A percentile compares a stretch with the other conserved stretches of the same genome.
Evolutionary conservation across 2,888 invertebrate species (phyloP).

Genomic region (Cosmia pyralina): DNA sequence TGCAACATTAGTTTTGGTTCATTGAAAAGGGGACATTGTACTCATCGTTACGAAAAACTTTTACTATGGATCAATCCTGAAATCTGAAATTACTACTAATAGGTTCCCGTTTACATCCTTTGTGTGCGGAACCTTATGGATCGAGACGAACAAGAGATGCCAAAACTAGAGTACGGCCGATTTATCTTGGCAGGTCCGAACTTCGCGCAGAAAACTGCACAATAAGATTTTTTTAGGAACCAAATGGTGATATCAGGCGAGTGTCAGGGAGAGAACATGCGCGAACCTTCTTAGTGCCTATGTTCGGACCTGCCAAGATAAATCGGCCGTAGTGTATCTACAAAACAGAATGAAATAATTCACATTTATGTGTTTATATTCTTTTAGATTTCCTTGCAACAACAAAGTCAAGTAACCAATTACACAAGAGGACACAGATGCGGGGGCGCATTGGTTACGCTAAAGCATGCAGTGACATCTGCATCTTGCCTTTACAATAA

Average conservation of each 20-base stretch:
- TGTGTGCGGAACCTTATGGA: background rate
- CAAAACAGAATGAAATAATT: background rate
- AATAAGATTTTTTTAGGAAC: no score
- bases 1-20: background rate
- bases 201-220: no score
- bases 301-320: no score
- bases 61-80: background rate
- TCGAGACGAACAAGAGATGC: background rate
- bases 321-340: no score
- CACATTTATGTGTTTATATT: background rate
- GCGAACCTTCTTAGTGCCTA: no score
- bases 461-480: conserved; percentile 65
- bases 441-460: conserved; percentile 68
- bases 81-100: background rate
- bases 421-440: conserved; percentile 64
- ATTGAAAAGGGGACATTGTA: background rate
- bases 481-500: conserved; percentile 62
- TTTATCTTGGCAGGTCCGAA: no score
- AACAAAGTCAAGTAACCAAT: conserved; percentile 20
- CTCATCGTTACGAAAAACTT: background rate
- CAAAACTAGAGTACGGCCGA: no score
- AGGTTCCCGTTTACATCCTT: background rate
- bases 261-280: no score
- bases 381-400: conserved; percentile 68
- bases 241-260: no score